Evolutionary conservation across 2,888 invertebrate species (phyloP).

Genomic region (Hermodice carunculata): DNA sequence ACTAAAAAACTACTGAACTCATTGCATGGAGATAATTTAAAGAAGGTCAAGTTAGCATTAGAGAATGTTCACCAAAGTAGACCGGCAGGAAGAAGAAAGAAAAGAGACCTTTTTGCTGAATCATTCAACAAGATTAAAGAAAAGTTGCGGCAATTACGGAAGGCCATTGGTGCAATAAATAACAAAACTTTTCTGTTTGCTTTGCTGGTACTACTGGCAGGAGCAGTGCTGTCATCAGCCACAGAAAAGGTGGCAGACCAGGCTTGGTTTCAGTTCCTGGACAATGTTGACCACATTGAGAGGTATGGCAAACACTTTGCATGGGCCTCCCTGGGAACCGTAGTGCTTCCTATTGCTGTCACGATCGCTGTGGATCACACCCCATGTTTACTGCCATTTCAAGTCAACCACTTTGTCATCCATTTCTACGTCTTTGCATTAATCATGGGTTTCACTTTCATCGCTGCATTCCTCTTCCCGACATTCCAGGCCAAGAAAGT

Average conservation of each 20-base stretch:
- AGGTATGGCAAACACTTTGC: constrained; percentile 62
- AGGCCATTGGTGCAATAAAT: background rate
- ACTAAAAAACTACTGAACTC: no score
- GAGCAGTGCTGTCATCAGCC: constrained; percentile 46
- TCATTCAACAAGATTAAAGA: background rate
- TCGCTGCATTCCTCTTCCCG: constrained; percentile 58
- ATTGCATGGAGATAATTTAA: no score
- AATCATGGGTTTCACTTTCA: constrained; percentile 51
- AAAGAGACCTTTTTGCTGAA: background rate
- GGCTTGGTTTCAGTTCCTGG: constrained; percentile 65
- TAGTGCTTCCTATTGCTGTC: constrained; percentile 55
- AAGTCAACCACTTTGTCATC: constrained; percentile 58
- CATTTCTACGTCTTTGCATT: constrained; percentile 62
- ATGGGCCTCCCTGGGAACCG: constrained; percentile 58
- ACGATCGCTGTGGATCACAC: constrained; percentile 56
- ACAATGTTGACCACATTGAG: constrained; percentile 62
- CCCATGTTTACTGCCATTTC: constrained; percentile 54
- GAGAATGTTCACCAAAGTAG: background rate
- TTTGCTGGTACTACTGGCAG: constrained; percentile 53
- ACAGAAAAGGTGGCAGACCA: constrained; percentile 55
- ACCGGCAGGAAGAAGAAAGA: background rate
- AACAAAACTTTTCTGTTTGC: constrained; percentile 52
- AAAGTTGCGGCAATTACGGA: background rate
- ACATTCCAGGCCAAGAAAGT: constrained; percentile 50
- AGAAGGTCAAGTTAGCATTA: background rate